Percentiles rank a stretch among this genome's conserved stretches.
phyloP scores from a whole-genome alignment of 2,113 vertebrate genomes.

The Scopus umbretta region DNA sequence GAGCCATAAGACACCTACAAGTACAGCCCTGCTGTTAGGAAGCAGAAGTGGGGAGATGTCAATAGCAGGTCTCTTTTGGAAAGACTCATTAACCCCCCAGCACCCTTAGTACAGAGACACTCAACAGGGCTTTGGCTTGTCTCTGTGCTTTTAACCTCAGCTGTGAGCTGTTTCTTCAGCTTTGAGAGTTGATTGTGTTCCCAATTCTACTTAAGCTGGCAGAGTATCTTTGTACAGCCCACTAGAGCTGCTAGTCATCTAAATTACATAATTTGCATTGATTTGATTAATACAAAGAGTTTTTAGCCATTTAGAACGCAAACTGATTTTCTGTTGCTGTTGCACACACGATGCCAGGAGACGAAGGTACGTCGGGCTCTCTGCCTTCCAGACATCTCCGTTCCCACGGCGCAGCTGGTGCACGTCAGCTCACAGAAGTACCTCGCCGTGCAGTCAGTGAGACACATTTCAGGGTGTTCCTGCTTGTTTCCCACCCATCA shows the following conservation, averaged over 20 bases:
- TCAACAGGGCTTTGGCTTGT: fast-evolving
- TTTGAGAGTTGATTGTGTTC: not conserved
- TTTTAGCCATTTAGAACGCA: not conserved
- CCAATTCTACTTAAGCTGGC: not conserved
- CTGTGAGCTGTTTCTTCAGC: not conserved
- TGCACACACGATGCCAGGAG: not conserved
- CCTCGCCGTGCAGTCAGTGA: not conserved
- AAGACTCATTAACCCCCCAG: not conserved
- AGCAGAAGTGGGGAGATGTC: not conserved
- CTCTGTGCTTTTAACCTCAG: not conserved
- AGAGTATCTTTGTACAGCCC: not conserved
- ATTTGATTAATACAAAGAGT: not conserved
- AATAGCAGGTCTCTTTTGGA: not conserved
- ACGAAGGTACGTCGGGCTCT: not conserved
- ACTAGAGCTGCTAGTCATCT: not conserved
- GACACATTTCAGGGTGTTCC: not conserved
- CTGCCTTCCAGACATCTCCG: not conserved
- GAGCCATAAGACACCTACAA: not conserved
- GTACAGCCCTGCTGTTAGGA: not conserved
- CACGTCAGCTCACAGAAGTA: not conserved
- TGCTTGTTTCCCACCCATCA: not conserved
- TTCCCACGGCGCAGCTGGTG: not conserved
- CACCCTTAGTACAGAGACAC: not conserved
- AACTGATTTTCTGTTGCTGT: not conserved
- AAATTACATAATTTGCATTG: not conserved